Conservation (phyloP, 2,113 vertebrate genomes). For the Rhinichthys klamathensis region DNA sequence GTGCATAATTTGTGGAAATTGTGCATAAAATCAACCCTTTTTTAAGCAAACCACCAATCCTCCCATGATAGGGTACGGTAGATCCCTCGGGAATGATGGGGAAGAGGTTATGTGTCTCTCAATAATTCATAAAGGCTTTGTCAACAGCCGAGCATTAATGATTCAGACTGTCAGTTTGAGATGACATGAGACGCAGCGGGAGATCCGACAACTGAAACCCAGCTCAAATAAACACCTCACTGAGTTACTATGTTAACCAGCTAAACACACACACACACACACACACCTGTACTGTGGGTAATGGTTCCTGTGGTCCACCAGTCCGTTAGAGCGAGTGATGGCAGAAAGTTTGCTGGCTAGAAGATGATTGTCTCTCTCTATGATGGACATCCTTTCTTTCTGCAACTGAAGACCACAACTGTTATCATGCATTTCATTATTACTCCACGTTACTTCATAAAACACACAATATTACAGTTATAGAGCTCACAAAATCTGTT, state of each 20-base stretch:
- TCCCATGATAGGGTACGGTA: neutral
- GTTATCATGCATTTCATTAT: neutral
- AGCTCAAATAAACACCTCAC: neutral
- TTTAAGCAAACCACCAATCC: neutral
- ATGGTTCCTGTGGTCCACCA: conserved; percentile 76
- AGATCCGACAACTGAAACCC: conserved; percentile 8
- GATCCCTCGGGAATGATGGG: neutral
- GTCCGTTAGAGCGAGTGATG: conserved; percentile 73
- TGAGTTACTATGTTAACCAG: neutral
- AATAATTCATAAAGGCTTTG: conserved; percentile 47
- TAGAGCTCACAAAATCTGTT: too few species aligned
- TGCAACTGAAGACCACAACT: conserved; percentile 66
- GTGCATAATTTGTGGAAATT: too few species aligned
- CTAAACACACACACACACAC: neutral
- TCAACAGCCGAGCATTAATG: conserved; percentile 44
- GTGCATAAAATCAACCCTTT: neutral
- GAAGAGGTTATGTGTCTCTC: conserved; percentile 27
- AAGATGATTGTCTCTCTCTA: conserved; percentile 72
- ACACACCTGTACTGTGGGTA: conserved; percentile 69
- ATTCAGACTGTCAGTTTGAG: conserved; percentile 33
- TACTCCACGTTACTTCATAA: too few species aligned
- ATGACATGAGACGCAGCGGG: neutral
- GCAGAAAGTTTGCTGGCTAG: conserved; percentile 59
- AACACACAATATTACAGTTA: too few species aligned
- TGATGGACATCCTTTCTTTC: conserved; percentile 66